Conservation (phyloP, 2,888 invertebrate genomes). For the Papilio protenor region DNA sequence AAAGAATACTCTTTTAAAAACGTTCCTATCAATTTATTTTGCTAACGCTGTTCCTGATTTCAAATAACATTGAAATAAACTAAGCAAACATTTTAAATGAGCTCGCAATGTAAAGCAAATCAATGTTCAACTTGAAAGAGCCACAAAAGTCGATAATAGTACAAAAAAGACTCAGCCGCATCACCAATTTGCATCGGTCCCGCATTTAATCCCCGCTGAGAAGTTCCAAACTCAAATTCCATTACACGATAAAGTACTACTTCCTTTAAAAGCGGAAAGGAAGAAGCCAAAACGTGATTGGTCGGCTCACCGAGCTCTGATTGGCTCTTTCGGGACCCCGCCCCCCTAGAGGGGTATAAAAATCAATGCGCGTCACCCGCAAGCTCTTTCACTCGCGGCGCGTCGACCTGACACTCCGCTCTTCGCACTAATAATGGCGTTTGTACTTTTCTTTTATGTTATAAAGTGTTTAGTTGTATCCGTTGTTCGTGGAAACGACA, state of each 20-base stretch:
- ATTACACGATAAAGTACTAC: slow-evolving; percentile 72
- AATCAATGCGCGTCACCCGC: slow-evolving; percentile 75
- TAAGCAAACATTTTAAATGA: slow-evolving; percentile 5
- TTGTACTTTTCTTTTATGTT: slow-evolving; percentile 76
- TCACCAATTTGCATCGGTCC: slow-evolving; percentile 71
- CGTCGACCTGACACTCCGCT: slow-evolving; percentile 74
- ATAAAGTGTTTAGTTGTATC: slow-evolving; percentile 82
- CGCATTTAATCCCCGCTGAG: slow-evolving; percentile 71
- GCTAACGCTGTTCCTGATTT: slow-evolving; percentile 37
- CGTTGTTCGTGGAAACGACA: slow-evolving; percentile 74
- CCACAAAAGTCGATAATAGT: slow-evolving; percentile 54
- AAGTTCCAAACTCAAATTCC: slow-evolving; percentile 79
- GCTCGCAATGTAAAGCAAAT: slow-evolving; percentile 35
- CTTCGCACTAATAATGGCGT: slow-evolving; percentile 79
- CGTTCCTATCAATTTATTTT: neutral
- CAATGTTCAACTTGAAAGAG: slow-evolving; percentile 41
- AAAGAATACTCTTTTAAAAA: neutral
- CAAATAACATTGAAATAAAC: slow-evolving; percentile 32
- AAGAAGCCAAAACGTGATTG: slow-evolving; percentile 75
- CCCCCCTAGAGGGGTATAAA: slow-evolving; percentile 79
- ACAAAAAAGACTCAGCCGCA: slow-evolving; percentile 57
- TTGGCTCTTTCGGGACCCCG: slow-evolving; percentile 78
- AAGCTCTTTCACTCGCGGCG: slow-evolving; percentile 75
- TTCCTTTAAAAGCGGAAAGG: slow-evolving; percentile 72
- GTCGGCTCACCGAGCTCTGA: slow-evolving; percentile 77